These are phyloP conservation scores for Plestiodon gilberti DNA, from an alignment of 2,113 vertebrate genomes.

Conservation along the genomic window DNA sequence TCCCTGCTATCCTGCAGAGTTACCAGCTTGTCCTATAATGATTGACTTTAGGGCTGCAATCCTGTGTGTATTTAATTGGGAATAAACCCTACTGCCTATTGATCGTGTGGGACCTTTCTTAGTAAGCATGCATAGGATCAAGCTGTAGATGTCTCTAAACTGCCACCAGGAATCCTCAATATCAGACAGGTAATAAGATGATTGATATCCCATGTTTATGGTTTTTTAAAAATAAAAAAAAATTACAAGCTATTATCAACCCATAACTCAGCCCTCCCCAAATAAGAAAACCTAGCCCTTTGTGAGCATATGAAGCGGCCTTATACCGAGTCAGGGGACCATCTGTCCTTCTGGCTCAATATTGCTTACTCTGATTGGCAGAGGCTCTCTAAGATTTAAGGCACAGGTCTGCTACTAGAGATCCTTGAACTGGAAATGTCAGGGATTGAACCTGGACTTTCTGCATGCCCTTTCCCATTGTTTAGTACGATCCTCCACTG, in stretches of 20 bases:
- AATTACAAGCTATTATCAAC: too few relatives aligned
- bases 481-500: background rate
- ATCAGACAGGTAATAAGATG: background rate
- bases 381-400: background rate
- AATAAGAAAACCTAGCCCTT: background rate
- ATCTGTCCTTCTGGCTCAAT: background rate
- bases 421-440: background rate
- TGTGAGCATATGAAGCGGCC: too few relatives aligned
- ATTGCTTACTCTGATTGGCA: background rate
- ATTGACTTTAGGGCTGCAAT: background rate
- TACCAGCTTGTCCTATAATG: background rate
- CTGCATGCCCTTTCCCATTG: background rate
- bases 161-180: background rate
- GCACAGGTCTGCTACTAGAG: background rate
- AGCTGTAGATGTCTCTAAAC: background rate
- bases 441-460: background rate
- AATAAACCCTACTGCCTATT: background rate
- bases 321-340: too few relatives aligned
- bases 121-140: background rate
- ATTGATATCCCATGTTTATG: background rate
- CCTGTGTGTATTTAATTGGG: background rate
- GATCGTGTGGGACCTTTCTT: background rate
- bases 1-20: background rate
- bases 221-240: background rate
- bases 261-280: background rate